Base-by-base conservation (phyloP, 2,888 invertebrate genomes). In the Carpatolechia fugitivella region DNA sequence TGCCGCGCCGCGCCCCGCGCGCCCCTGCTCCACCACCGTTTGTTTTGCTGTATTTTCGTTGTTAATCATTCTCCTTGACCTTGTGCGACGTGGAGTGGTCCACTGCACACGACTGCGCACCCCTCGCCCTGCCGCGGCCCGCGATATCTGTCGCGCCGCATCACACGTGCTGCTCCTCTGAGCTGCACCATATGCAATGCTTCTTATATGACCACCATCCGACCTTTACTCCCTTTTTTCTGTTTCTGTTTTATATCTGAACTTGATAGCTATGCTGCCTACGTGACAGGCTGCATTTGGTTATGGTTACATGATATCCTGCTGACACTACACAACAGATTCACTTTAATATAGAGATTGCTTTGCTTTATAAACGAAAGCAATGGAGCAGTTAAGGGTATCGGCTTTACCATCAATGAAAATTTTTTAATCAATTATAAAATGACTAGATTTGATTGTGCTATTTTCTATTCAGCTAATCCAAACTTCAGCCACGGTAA, bases 1-100 rank as follows among this genome's bases (percentile, higher is more conserved):
- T 88, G 88, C 69, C 85, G 84, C 80, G 74, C 62, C 62, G 60
- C 63, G 47, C 57, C 60, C 80, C 77, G 81, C 83, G 76, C 64
- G 51, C 57, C 80, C 77, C 81, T 83, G 77, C 85, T 72, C 80
- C 78, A 76, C 78, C 82, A 80, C 80, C 85, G 84, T 87, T 87
- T 87, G 88, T 90, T 90, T 90, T 88, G 88, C 87, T 88, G 89
- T 89, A 90, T 88, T 89, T 90, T 90, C 86, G 87, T 87, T 87
- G 88, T 89, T 91, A 91, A 91, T 91, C 90, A 91, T 91, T 90
- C 91, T 90, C 91, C 90, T 90, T 89, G 89, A 90, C 90, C 88
- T 89, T 88, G 88, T 86, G 86, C 90, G 87, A 85, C 85, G 89
- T 79, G 78, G 85, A 89, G 88, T 90, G 89, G 89, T 87, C 90